Conservation (phyloP, 1,140 invertebrate species). For the Euglossa dilemma region DNA sequence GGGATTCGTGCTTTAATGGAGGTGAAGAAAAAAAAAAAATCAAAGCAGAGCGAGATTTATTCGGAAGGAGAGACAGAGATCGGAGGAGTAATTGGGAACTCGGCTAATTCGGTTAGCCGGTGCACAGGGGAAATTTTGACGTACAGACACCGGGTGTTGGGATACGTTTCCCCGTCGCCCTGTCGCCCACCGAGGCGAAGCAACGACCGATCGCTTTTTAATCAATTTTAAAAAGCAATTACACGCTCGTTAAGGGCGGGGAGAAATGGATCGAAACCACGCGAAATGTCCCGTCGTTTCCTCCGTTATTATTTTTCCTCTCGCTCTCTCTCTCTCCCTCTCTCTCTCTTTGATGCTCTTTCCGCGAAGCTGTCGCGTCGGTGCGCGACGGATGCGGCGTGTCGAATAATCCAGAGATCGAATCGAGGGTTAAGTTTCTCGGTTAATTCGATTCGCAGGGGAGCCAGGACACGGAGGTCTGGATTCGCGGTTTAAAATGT, state of each 20-base stretch:
- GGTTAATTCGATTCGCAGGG: too few species aligned
- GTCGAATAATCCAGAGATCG: not conserved
- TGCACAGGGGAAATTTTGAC: conserved; percentile 34
- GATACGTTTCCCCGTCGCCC: conserved; percentile 26
- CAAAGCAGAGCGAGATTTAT: not conserved
- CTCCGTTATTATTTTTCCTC: conserved; percentile 42
- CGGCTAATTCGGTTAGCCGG: conserved; percentile 2
- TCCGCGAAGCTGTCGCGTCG: not conserved
- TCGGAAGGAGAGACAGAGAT: not conserved
- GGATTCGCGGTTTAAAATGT: not conserved
- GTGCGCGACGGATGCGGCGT: conserved; percentile 19
- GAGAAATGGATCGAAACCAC: conserved; percentile 49
- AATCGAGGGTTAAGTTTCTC: too few species aligned
- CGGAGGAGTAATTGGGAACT: not conserved
- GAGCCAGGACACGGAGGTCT: too few species aligned
- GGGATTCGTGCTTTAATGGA: not conserved
- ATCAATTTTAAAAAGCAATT: conserved; percentile 70
- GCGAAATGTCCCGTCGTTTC: conserved; percentile 23
- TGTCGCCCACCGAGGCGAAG: not conserved
- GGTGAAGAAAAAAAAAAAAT: too few species aligned
- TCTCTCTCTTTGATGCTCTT: too few species aligned
- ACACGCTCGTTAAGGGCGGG: conserved; percentile 59
- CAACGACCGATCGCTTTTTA: conserved; percentile 62
- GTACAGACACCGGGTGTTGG: not conserved
- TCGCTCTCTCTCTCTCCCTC: too few species aligned